A percentile compares a stretch with the other conserved stretches of the same genome.
These are phyloP conservation scores for Thumatha senex DNA, from an alignment of 2,888 invertebrate species.

Conservation along the genomic window DNA sequence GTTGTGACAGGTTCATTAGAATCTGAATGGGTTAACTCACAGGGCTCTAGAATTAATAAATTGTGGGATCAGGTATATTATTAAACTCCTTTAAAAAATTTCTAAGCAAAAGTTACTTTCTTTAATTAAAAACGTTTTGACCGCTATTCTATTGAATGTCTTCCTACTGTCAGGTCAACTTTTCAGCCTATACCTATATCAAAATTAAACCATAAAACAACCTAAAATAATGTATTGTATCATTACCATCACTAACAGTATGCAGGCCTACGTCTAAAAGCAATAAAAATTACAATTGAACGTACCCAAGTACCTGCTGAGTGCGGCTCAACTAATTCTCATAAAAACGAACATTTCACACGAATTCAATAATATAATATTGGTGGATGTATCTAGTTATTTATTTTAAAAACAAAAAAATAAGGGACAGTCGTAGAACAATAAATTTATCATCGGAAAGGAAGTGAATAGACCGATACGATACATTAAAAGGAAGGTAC, in stretches of 20 bases:
- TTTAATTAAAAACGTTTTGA: too few species aligned
- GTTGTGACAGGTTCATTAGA: slow-evolving; percentile 67
- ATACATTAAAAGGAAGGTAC: slow-evolving; percentile 52
- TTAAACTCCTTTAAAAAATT: too few species aligned
- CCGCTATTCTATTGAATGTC: too few species aligned
- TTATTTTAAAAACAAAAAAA: too few species aligned
- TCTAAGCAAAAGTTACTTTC: too few species aligned
- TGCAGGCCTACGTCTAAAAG: slow-evolving; percentile 21
- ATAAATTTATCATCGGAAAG: slow-evolving; percentile 71
- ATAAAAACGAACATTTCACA: too few species aligned
- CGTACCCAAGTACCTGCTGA: slow-evolving; percentile 15
- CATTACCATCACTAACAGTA: slow-evolving; percentile 30
- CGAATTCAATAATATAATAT: too few species aligned
- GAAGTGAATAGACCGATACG: slow-evolving; percentile 73
- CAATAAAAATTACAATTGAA: slow-evolving; percentile 67
- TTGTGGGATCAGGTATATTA: too few species aligned
- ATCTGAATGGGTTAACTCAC: slow-evolving; percentile 40
- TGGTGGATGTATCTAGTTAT: too few species aligned
- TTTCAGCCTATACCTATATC: too few species aligned
- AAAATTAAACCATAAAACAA: slow-evolving; percentile 18
- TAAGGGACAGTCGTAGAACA: slow-evolving; percentile 27
- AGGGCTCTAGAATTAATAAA: too few species aligned
- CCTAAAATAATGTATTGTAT: slow-evolving; percentile 23
- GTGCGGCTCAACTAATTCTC: slow-evolving; percentile 34
- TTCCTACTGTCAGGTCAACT: background rate